Evolutionary conservation across 1,140 invertebrate species (phyloP), one percentile per base, ranked within the genome.

Genomic region (Lanistes nyassanus): DNA sequence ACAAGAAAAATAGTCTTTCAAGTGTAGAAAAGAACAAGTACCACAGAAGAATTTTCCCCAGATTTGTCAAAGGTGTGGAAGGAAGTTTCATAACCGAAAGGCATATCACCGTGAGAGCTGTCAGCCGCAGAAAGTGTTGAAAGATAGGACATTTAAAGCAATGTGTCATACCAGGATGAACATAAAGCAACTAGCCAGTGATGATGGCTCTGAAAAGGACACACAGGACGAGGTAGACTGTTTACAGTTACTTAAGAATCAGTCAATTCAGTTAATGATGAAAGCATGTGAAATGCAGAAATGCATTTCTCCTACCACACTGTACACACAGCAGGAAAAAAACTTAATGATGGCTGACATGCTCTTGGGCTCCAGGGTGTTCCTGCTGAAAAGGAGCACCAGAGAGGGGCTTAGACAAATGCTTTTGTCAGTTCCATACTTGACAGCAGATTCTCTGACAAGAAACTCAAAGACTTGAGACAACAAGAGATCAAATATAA

Each of bases 251-350:
- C n/a, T n/a, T n/a, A n/a, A n/a, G n/a, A n/a, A n/a, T n/a, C n/a
- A n/a, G n/a, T n/a, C n/a, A n/a, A n/a, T n/a, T 39, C 47, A 37
- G 64, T 66, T 23, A 39, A 16, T n/a, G 47, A 66, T 66, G 36
- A n/a, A n/a, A n/a, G n/a, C n/a, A n/a, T n/a, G n/a, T n/a, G n/a
- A n/a, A n/a, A n/a, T n/a, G n/a, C n/a, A n/a, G n/a, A n/a, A n/a
- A n/a, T n/a, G n/a, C n/a, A n/a, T n/a, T 76, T 72, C 42, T 47
- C 55, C 2, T 64, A 72, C 42, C 37, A 29, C 5, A 56, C 51
- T 7, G n/a, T 56, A 31, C 47, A 76, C 42, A 42, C 42, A 58
- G 13, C 67, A 19, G 26, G 75, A 23, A 23, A 31, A 7, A 51
- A 29, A 39, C 34, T 60, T n/a, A n/a, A n/a, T n/a, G n/a, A n/a